Base-by-base conservation (phyloP, 2,888 invertebrate species). In the Drosophila sordidapex region DNA sequence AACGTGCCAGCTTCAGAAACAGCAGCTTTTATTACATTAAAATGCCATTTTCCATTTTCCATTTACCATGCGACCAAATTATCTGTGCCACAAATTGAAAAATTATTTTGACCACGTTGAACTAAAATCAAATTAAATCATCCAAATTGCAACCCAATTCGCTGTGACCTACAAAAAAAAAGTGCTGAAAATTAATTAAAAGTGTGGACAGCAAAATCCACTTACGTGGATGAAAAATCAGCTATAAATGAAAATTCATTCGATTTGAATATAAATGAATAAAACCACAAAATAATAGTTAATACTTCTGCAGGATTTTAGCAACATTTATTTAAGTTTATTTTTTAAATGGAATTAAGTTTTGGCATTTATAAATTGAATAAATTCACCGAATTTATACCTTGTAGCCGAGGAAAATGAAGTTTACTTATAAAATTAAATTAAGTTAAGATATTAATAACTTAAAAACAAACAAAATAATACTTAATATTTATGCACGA, bases 11-110 rank as follows among this genome's bases (percentile, higher is more conserved):
- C 8, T 52, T 4, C 11, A 10, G 31, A 38, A 31, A 15, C 1
- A 15, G 13, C 21, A 21, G 48, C 27, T 25, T n/a, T 13, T 29
- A 85, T 77, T 54, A 69, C 79, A 89, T 89, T 89, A 74, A 79
- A 85, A 77, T 81, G 59, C 52, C 73, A 76, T 75, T 74, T 75
- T 53, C 66, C 67, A 65, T 53, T 78, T 59, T 10, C 56, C 73
- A 76, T 49, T 31, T 81, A 54, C 56, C 73, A 65, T 53, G 69
- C 75, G 64, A 75, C 65, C 66, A 63, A 74, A 81, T 78, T 79
- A 70, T 72, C 68, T 59, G 48, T 49, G 53, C 54, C 65, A 48
- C 40, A 71, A 63, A 73, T 70, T 53, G 60, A 59, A 70, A 72
- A 76, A 77, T 58, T 65, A 81, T 73, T 81, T 83, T 60, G 46